phyloP scores from a whole-genome alignment of 2,113 vertebrate genomes.

The Physeter macrocephalus region DNA sequence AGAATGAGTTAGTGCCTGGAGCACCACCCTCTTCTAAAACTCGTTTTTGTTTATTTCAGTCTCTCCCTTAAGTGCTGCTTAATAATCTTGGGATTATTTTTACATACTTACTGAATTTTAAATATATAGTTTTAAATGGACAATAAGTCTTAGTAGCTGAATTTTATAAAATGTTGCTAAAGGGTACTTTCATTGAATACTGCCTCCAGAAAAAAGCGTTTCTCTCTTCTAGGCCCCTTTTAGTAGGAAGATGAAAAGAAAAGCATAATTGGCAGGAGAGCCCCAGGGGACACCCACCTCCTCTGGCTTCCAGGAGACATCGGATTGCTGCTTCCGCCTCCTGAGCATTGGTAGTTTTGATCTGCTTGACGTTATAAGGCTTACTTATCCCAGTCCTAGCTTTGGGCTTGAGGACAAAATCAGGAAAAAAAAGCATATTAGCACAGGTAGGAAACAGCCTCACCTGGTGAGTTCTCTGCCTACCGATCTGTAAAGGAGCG shows the following conservation, averaged over 20 bases:
- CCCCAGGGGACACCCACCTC: constrained; percentile 70
- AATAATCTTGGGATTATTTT: background rate
- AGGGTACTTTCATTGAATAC: background rate
- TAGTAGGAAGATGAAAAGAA: background rate
- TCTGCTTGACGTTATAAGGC: constrained; percentile 86
- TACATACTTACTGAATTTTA: background rate
- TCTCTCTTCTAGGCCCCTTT: background rate
- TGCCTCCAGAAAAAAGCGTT: background rate
- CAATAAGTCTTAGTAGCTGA: background rate
- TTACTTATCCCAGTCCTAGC: constrained; percentile 86
- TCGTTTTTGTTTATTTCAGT: background rate
- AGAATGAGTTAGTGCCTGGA: background rate
- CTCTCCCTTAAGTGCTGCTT: background rate
- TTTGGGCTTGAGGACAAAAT: constrained; percentile 76
- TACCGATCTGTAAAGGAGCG: accelerated
- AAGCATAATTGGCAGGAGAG: background rate
- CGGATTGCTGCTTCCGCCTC: constrained; percentile 86
- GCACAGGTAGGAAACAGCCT: background rate
- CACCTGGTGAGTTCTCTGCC: accelerated
- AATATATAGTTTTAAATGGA: background rate
- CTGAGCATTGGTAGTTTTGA: constrained; percentile 84
- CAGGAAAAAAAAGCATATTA: accelerated
- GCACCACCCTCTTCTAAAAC: background rate
- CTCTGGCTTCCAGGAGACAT: constrained; percentile 82
- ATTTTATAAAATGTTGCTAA: background rate